These are phyloP conservation scores for Mastomys natalensis DNA, from an alignment of 2,113 vertebrate genomes.

Conservation along the genomic window DNA sequence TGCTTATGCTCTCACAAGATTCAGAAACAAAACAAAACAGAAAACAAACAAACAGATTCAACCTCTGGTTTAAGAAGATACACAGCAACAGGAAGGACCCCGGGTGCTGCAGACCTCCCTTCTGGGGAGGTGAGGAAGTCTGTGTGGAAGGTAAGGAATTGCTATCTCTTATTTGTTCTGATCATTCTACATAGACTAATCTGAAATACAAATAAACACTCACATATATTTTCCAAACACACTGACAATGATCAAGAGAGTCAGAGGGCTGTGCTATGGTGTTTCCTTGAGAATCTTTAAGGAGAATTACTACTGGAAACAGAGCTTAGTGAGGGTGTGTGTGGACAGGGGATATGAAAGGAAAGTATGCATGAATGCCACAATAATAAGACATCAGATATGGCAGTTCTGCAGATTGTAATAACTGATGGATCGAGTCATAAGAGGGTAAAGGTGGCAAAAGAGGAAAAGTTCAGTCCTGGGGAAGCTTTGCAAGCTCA, in stretches of 20 bases:
- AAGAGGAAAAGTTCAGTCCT: neutral
- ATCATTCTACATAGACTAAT: neutral
- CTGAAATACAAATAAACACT: neutral
- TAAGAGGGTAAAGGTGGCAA: neutral
- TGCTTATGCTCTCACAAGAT: neutral
- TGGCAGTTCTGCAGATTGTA: neutral
- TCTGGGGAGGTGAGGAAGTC: fast-evolving
- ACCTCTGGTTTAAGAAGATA: neutral
- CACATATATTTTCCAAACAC: neutral
- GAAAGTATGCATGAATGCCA: neutral
- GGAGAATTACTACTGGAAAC: neutral
- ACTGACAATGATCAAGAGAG: neutral
- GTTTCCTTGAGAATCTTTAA: neutral
- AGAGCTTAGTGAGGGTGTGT: neutral
- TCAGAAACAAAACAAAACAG: neutral
- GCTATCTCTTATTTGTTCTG: neutral
- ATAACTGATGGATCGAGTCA: neutral
- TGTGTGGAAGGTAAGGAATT: neutral
- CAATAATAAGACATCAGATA: neutral
- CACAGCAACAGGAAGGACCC: neutral
- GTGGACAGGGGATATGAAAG: too few species aligned
- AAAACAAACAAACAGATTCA: neutral
- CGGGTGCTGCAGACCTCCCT: neutral
- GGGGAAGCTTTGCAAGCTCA: neutral
- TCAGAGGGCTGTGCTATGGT: neutral